Evolutionary conservation across 2,113 vertebrate genomes (phyloP).

Genomic region (Leptodactylus fuscus): DNA sequence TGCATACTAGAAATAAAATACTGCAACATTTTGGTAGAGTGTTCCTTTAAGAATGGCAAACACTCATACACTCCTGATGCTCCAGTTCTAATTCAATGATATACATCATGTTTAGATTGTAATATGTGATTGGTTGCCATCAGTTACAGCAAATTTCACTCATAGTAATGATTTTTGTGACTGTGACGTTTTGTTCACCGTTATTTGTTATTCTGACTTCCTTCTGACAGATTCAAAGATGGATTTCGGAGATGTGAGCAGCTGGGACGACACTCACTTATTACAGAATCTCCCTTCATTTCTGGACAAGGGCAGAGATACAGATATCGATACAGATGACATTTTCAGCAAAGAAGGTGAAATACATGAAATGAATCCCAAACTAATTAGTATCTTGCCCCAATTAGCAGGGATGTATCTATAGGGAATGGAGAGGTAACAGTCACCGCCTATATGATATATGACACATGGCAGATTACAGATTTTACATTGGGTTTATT

Average conservation of each 20-base stretch:
- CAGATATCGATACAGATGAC: neutral
- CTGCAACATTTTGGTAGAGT: no score
- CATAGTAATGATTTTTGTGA: neutral
- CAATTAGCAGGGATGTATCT: no score
- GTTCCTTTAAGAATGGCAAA: no score
- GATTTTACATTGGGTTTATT: no score
- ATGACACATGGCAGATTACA: no score
- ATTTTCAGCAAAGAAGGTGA: slow-evolving; percentile 67
- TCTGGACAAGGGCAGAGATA: slow-evolving; percentile 25
- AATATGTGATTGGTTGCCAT: neutral
- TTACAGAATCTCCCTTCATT: slow-evolving; percentile 61
- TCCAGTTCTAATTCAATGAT: neutral
- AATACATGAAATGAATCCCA: neutral
- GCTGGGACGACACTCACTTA: slow-evolving; percentile 49
- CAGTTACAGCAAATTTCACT: neutral
- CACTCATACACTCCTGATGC: neutral
- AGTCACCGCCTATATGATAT: no score
- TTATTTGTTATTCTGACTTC: slow-evolving; percentile 31
- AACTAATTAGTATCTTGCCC: neutral
- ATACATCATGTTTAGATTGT: no score
- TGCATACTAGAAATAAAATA: no score
- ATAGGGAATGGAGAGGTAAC: no score
- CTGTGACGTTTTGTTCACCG: neutral
- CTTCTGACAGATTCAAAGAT: slow-evolving; percentile 39
- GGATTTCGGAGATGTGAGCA: slow-evolving; percentile 51